Conservation (phyloP, 2,888 invertebrate genomes). For the Macropis europaea region DNA sequence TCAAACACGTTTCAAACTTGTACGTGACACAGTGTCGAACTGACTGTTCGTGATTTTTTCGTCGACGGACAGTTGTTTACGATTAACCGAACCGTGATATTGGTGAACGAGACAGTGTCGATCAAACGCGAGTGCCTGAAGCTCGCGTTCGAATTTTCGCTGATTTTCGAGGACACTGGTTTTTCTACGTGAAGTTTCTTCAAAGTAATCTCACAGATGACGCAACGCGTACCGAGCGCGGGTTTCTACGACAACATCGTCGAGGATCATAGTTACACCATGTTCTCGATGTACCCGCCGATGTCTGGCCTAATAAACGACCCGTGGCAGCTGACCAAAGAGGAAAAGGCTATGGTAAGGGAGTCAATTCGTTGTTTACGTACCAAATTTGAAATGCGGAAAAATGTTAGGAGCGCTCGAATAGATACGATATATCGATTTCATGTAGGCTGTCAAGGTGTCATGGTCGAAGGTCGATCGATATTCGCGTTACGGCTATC, state of each 20-base stretch:
- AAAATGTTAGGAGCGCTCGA: background rate
- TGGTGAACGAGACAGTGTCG: background rate
- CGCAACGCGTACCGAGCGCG: conserved; percentile 75
- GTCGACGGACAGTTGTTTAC: background rate
- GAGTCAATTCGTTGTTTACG: background rate
- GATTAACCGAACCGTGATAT: conserved; percentile 9
- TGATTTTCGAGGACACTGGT: background rate
- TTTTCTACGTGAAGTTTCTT: conserved; percentile 44
- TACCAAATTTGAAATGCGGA: background rate
- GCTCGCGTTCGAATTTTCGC: background rate
- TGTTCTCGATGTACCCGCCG: conserved; percentile 73
- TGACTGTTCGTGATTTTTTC: background rate
- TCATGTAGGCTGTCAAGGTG: conserved; percentile 29
- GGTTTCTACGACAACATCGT: conserved; percentile 70
- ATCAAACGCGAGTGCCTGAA: conserved; percentile 8
- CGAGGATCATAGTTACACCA: conserved; percentile 73
- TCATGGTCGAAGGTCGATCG: conserved; percentile 57
- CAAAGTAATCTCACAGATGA: conserved; percentile 62
- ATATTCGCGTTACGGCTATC: conserved; percentile 27
- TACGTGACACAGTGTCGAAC: conserved; percentile 52
- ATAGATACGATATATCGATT: conserved; percentile 37
- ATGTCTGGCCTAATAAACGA: conserved; percentile 53
- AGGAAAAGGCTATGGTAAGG: conserved; percentile 72
- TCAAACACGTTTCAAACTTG: background rate
- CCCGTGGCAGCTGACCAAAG: conserved; percentile 70